phyloP scores from a whole-genome alignment of 2,888 invertebrate genomes.

The Rugalucina vietnamica region DNA sequence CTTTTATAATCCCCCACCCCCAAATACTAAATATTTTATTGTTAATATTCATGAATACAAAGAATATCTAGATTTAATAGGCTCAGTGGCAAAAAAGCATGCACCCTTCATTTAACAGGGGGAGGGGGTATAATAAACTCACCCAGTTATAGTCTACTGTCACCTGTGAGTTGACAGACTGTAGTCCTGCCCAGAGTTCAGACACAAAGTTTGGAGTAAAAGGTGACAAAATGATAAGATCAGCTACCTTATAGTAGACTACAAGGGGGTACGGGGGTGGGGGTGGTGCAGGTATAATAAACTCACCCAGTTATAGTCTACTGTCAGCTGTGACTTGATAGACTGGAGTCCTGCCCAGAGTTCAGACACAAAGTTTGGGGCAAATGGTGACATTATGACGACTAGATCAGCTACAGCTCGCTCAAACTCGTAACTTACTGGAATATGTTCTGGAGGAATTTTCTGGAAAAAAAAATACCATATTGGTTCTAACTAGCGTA shows the following conservation, averaged over 20 bases:
- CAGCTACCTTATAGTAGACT: constrained; percentile 90
- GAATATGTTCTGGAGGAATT: constrained; percentile 76
- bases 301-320: constrained; percentile 67
- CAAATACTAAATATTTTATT: no score
- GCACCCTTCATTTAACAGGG: no score
- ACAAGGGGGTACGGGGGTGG: no score
- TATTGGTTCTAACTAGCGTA: no score
- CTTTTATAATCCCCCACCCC: no score
- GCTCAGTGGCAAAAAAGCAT: no score
- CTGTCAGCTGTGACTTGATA: constrained; percentile 32
- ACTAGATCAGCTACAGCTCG: constrained; percentile 91
- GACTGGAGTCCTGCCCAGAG: constrained; percentile 90
- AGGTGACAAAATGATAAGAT: constrained; percentile 93
- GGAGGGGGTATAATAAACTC: no score
- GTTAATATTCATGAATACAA: no score
- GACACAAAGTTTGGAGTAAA: constrained; percentile 96
- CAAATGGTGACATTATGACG: constrained; percentile 94
- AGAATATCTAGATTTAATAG: no score
- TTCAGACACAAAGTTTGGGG: constrained; percentile 96
- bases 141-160: not conserved
- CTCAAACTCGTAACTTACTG: constrained; percentile 87
- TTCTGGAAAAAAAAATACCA: constrained; percentile 78
- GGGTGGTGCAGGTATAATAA: no score
- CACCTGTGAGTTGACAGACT: constrained; percentile 37
- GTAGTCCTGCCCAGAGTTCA: constrained; percentile 92